phyloP scores from a whole-genome alignment of 2,888 invertebrate genomes.

The Tenthredo mesomela region DNA sequence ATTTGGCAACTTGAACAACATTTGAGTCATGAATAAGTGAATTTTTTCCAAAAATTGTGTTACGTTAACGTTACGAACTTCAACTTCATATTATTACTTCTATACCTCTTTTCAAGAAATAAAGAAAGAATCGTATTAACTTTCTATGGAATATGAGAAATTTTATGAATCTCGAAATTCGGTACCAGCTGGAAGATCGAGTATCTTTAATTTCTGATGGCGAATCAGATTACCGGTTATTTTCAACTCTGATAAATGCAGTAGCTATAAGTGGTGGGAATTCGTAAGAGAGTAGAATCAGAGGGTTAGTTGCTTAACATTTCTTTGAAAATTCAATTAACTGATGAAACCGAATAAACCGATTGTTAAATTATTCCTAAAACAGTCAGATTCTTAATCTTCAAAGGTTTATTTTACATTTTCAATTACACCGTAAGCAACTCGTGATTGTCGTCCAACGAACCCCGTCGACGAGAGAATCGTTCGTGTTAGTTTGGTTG shows the following conservation, averaged over 20 bases:
- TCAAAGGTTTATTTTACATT: slow-evolving; percentile 24
- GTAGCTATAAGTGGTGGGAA: not conserved
- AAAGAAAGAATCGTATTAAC: not conserved
- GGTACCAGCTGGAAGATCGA: not conserved
- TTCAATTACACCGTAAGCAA: slow-evolving; percentile 37
- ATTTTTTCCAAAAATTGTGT: no score
- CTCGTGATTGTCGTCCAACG: slow-evolving; percentile 9
- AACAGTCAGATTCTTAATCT: not conserved
- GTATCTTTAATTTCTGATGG: not conserved
- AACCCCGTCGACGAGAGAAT: slow-evolving; percentile 16
- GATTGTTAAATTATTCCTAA: not conserved
- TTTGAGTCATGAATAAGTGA: no score
- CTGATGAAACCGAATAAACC: not conserved
- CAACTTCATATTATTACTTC: no score
- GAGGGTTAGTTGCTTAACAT: not conserved
- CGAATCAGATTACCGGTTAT: not conserved
- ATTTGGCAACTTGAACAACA: no score
- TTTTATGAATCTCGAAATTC: not conserved
- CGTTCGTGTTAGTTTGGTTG: slow-evolving; percentile 25
- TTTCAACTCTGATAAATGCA: not conserved
- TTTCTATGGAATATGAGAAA: not conserved
- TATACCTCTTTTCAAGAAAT: not conserved
- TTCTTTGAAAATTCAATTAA: slow-evolving; percentile 7
- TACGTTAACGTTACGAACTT: no score
- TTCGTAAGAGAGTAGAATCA: not conserved